Evolutionary conservation across 2,888 invertebrate genomes (phyloP).

Genomic region (Plusia festucae): DNA sequence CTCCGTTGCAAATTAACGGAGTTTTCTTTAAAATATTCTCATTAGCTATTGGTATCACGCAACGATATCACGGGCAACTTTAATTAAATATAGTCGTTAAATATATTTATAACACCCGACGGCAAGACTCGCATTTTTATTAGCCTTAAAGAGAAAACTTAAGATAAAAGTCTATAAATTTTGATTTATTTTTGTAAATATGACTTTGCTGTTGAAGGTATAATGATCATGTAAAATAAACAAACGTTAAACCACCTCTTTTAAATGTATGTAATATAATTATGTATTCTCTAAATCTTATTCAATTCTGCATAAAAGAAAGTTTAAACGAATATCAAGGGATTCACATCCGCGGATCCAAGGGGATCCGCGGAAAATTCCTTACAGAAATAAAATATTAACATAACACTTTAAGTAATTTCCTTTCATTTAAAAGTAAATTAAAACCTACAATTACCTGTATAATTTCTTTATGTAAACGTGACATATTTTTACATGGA

Average conservation of each 20-base stretch:
- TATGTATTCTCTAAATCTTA: too few species aligned
- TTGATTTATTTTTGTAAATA: slow-evolving; percentile 23
- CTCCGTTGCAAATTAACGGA: slow-evolving; percentile 21
- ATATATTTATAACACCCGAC: slow-evolving; percentile 82
- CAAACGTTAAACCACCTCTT: too few species aligned
- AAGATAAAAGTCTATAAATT: slow-evolving; percentile 47
- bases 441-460: neutral
- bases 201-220: neutral
- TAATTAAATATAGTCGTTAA: slow-evolving; percentile 83
- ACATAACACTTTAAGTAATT: too few species aligned
- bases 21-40: slow-evolving; percentile 62
- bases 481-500: too few species aligned
- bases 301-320: too few species aligned
- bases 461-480: too few species aligned
- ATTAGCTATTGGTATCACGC: slow-evolving; percentile 69
- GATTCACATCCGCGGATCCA: too few species aligned
- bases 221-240: neutral
- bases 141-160: slow-evolving; percentile 73
- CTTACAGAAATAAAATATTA: too few species aligned
- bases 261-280: too few species aligned
- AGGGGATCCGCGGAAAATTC: too few species aligned
- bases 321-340: too few species aligned
- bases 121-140: slow-evolving; percentile 83
- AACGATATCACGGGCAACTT: slow-evolving; percentile 67
- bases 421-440: too few species aligned